phyloP scores from a whole-genome alignment of 2,113 vertebrate genomes.

The Mormyrus iriodes region DNA sequence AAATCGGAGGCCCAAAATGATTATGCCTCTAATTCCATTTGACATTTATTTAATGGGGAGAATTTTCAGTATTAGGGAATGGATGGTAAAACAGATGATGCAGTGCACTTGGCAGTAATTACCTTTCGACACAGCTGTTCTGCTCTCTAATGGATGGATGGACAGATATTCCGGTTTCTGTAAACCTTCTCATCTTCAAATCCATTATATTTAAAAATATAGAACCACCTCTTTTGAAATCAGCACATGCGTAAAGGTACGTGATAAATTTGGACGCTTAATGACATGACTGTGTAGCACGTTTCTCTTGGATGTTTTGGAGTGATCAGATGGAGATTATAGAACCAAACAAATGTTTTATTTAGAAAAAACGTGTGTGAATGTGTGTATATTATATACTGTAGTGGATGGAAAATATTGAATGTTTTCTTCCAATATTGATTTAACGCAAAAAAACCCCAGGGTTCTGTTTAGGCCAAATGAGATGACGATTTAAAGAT shows the following conservation, averaged over 20 bases:
- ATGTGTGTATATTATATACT: neutral
- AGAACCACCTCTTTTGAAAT: neutral
- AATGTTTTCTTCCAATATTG: neutral
- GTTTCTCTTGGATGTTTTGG: neutral
- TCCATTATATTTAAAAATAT: neutral
- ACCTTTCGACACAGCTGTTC: conserved; percentile 39
- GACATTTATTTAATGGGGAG: conserved; percentile 57
- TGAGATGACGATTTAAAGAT: neutral
- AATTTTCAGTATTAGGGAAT: conserved; percentile 50
- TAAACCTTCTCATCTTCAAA: neutral
- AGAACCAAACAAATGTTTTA: neutral
- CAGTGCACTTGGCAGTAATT: conserved; percentile 56
- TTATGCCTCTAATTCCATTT: conserved; percentile 47
- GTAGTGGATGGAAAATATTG: neutral
- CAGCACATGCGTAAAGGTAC: neutral
- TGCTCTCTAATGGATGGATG: conserved; percentile 10
- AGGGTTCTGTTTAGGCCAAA: neutral
- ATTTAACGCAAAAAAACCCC: neutral
- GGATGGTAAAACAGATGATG: conserved; percentile 46
- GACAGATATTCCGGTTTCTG: neutral
- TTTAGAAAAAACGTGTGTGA: neutral
- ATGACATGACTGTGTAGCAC: neutral
- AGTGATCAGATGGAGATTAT: neutral
- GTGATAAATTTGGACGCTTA: neutral
- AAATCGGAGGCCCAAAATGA: conserved; percentile 38